Evolutionary conservation across 1,140 invertebrate species (phyloP).

Genomic region (Lepidurus couesii): DNA sequence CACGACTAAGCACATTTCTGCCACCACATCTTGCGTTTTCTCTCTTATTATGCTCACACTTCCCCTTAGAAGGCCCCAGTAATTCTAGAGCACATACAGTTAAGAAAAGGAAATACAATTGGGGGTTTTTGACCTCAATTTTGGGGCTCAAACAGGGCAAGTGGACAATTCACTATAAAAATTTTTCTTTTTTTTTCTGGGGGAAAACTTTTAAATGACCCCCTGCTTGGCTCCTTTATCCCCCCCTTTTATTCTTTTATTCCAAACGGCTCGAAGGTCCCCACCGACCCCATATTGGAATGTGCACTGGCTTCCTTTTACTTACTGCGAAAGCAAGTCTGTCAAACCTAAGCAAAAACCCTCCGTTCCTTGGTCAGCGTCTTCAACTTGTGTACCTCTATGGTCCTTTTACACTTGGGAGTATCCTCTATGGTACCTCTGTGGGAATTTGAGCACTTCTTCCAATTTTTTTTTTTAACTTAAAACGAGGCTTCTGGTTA

Average conservation of each 20-base stretch:
- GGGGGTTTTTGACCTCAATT: neutral
- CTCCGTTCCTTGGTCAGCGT: neutral
- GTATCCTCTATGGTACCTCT: neutral
- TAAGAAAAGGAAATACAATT: neutral
- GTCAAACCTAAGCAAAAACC: neutral
- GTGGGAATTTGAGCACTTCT: neutral
- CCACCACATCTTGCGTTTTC: neutral
- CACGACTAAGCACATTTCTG: neutral
- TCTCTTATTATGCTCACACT: neutral
- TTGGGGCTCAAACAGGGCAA: neutral
- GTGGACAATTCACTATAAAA: constrained; percentile 7
- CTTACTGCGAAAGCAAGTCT: neutral
- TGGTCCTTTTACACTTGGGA: neutral
- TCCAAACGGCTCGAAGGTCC: neutral
- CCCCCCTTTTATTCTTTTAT: neutral
- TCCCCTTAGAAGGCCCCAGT: neutral
- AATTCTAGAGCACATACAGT: constrained; percentile 6
- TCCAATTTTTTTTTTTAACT: neutral
- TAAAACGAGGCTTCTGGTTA: neutral
- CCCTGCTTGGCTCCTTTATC: neutral
- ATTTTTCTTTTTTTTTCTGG: neutral
- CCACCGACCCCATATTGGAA: neutral
- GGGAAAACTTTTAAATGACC: neutral
- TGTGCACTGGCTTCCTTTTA: neutral
- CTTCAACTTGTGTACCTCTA: too few species aligned